Evolutionary conservation across 1,140 invertebrate species (phyloP).

Genomic region (Elymnias hypermnestra): DNA sequence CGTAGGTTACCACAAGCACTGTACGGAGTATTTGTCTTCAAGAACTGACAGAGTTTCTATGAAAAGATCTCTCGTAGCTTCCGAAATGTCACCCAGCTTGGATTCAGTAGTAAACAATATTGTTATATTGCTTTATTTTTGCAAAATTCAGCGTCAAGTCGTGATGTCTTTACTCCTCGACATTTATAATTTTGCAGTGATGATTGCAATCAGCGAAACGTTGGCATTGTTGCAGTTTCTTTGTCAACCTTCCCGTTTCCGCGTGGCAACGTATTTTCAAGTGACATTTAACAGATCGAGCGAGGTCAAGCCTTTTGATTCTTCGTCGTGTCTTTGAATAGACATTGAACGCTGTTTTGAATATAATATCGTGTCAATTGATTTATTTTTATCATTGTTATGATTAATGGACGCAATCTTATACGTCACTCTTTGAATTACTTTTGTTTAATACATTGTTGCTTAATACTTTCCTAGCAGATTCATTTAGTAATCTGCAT

Average conservation of each 20-base stretch:
- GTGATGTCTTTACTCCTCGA: slow-evolving; percentile 13
- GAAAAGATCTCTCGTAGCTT: no score
- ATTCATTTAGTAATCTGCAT: no score
- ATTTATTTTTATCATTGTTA: neutral
- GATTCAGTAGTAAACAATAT: slow-evolving; percentile 1
- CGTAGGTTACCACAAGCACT: no score
- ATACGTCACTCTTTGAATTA: neutral
- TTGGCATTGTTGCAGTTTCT: slow-evolving; percentile 40
- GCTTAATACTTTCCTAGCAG: no score
- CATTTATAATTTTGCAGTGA: slow-evolving; percentile 10
- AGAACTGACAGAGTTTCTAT: no score
- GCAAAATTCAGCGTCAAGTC: neutral
- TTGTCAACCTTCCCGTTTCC: slow-evolving; percentile 49
- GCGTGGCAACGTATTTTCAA: slow-evolving; percentile 53
- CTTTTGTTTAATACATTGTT: no score
- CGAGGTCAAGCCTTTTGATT: slow-evolving; percentile 41
- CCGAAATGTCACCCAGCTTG: no score
- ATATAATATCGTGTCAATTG: slow-evolving; percentile 2
- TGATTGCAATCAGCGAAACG: slow-evolving; percentile 23
- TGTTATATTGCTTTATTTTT: neutral
- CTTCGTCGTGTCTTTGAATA: slow-evolving; percentile 7
- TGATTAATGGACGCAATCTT: neutral
- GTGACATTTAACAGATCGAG: slow-evolving; percentile 68
- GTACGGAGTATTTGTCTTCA: no score
- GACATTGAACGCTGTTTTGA: slow-evolving; percentile 2